These are phyloP conservation scores for Rhyacophila evoluta DNA, from an alignment of 2,888 invertebrate species.

Conservation along the genomic window DNA sequence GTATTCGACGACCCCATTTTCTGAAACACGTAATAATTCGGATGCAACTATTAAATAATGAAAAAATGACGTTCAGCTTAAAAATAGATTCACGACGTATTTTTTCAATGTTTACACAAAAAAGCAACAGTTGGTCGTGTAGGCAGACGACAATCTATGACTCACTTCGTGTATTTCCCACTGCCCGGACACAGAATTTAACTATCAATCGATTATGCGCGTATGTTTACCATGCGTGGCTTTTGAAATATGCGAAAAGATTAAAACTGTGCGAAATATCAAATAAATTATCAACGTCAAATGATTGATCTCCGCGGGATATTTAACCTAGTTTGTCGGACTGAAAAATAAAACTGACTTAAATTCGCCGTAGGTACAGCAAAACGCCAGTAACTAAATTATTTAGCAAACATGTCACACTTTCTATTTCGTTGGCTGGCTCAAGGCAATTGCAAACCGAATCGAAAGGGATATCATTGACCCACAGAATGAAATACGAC, in stretches of 20 bases:
- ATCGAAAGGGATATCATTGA: constrained; percentile 35
- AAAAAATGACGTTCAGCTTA: constrained; percentile 56
- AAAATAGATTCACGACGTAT: constrained; percentile 58
- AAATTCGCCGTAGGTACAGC: not conserved
- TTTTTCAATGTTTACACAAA: constrained; percentile 56
- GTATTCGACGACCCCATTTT: constrained; percentile 66
- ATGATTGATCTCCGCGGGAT: not conserved
- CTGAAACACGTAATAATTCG: constrained; percentile 29
- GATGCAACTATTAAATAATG: constrained; percentile 52
- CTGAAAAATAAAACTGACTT: not conserved
- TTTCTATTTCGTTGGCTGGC: constrained; percentile 37
- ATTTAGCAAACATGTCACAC: constrained; percentile 25
- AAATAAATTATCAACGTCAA: not conserved
- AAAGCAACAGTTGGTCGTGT: constrained; percentile 56
- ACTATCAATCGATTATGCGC: too few relatives aligned
- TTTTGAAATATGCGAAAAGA: not conserved
- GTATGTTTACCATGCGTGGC: not conserved
- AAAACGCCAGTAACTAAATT: not conserved
- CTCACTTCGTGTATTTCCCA: not conserved
- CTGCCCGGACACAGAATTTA: not conserved
- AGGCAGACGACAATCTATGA: not conserved
- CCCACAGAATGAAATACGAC: constrained; percentile 13
- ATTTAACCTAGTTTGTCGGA: not conserved
- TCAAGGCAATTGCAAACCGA: constrained; percentile 31
- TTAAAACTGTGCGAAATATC: not conserved